phyloP scores from a whole-genome alignment of 2,113 vertebrate species.

The Pipa parva region DNA sequence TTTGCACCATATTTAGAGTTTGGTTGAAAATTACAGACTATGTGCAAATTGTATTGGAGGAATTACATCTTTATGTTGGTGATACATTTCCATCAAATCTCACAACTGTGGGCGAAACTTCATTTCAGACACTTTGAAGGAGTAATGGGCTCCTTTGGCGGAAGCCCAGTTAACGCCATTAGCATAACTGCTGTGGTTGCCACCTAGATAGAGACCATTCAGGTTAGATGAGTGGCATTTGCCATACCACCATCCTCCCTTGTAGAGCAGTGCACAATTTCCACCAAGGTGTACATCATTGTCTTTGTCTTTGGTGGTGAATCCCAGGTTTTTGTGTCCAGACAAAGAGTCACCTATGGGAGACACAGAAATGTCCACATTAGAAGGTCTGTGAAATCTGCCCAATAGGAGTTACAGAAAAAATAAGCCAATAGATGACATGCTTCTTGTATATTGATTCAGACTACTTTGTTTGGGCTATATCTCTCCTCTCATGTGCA shows the following conservation, averaged over 20 bases:
- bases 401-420: no score
- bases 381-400: no score
- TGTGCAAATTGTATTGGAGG: no score
- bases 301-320: slow-evolving; percentile 16
- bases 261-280: neutral
- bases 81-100: no score
- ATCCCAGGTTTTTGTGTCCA: neutral
- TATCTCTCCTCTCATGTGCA: no score
- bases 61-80: no score
- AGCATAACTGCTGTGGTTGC: slow-evolving; percentile 13
- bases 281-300: neutral
- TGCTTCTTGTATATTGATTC: no score
- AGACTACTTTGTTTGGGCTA: no score
- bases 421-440: no score
- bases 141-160: neutral
- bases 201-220: slow-evolving; percentile 5
- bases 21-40: no score
- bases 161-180: slow-evolving; percentile 5
- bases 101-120: slow-evolving; percentile 4
- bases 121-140: slow-evolving; percentile 6
- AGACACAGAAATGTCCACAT: no score
- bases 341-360: slow-evolving; percentile 9
- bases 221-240: slow-evolving; percentile 13
- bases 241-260: slow-evolving; percentile 19
- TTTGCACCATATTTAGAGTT: no score